These are phyloP conservation scores for Germaria angustata DNA, from an alignment of 2,888 invertebrate species.

Conservation along the genomic window DNA sequence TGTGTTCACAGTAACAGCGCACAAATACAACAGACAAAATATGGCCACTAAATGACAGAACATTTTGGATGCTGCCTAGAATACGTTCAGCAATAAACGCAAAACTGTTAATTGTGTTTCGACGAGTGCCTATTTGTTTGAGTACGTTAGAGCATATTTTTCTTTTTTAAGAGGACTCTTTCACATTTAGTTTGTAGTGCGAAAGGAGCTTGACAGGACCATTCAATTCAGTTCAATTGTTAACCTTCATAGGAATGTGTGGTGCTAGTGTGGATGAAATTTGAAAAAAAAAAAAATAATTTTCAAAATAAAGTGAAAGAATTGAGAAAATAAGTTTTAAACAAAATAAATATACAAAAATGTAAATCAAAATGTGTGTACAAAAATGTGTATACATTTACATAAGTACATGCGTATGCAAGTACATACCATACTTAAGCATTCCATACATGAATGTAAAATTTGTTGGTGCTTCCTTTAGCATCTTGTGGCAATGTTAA, in stretches of 20 bases:
- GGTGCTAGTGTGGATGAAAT: constrained; percentile 48
- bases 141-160: neutral
- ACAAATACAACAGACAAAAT: constrained; percentile 22
- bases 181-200: constrained; percentile 26
- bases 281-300: constrained; percentile 29
- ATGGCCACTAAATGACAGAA: too few relatives aligned
- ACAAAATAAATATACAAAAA: constrained; percentile 24
- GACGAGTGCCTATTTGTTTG: neutral
- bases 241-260: constrained; percentile 63
- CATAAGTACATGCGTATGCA: neutral
- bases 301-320: constrained; percentile 29
- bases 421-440: neutral
- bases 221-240: constrained; percentile 64
- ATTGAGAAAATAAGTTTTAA: constrained; percentile 22
- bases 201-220: constrained; percentile 64
- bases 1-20: constrained; percentile 29
- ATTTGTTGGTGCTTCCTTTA: neutral
- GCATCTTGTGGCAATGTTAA: neutral
- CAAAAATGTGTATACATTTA: neutral
- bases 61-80: constrained; percentile 35
- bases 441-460: neutral
- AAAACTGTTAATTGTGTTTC: neutral
- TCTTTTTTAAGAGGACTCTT: constrained; percentile 19
- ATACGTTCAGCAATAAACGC: neutral
- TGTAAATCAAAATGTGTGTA: neutral